These are phyloP conservation scores for Bembecia ichneumoniformis DNA, from an alignment of 2,888 invertebrate genomes.

Conservation along the genomic window DNA sequence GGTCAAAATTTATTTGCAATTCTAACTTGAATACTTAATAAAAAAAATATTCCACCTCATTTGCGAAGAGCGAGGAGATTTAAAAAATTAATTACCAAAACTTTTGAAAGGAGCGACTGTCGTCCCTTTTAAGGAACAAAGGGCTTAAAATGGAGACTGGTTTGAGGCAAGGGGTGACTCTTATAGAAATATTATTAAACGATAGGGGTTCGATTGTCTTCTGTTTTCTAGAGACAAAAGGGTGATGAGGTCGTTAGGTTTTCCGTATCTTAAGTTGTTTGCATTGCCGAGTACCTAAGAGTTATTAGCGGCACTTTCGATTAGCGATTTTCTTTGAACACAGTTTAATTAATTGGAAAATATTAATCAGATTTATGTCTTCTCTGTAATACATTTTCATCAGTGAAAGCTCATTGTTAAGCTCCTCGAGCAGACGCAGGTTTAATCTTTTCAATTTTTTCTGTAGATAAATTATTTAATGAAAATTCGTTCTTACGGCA, in stretches of 20 bases:
- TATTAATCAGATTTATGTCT: not conserved
- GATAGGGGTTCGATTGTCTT: conserved; percentile 47
- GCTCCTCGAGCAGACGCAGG: too few species aligned
- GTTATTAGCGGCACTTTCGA: conserved; percentile 12
- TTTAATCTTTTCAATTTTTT: too few species aligned
- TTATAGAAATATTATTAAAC: conserved; percentile 58
- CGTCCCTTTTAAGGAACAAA: conserved; percentile 42
- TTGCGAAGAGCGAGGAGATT: conserved; percentile 24
- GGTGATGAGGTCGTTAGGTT: conserved; percentile 27
- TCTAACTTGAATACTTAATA: not conserved
- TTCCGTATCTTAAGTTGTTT: conserved; percentile 36
- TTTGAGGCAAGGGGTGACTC: conserved; percentile 34
- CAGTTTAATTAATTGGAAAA: not conserved
- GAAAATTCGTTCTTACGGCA: too few species aligned
- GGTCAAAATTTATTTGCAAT: not conserved
- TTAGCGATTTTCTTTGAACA: not conserved
- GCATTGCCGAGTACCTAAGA: conserved; percentile 14
- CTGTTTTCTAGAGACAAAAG: conserved; percentile 34
- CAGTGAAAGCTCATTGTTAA: too few species aligned
- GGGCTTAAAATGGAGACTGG: conserved; percentile 30
- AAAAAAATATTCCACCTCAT: conserved; percentile 27
- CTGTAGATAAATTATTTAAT: too few species aligned
- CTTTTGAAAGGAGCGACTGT: conserved; percentile 26
- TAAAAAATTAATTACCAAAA: conserved; percentile 55
- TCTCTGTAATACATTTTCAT: too few species aligned